Evolutionary conservation across 2,888 invertebrate genomes (phyloP), one percentile per base, ranked within the genome.

Genomic region (Oxytorus armatus): DNA sequence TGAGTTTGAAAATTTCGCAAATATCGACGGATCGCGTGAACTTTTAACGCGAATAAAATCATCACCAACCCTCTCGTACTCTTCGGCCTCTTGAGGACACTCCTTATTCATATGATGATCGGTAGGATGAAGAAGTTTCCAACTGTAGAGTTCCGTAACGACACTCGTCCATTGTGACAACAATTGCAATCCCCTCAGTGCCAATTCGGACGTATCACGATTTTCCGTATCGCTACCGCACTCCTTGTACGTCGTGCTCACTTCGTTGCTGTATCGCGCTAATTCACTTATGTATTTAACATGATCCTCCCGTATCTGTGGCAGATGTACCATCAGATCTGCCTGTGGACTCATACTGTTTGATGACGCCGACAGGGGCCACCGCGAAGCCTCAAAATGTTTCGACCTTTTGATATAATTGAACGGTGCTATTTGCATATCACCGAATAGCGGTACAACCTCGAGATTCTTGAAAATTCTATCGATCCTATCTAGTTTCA

Each of bases 371-470:
- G 96, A 97, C 79, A 97, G 92, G 0, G 97, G 98, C 98, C 98
- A 98, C 89, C 95, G 95, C 75, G 92, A 93, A 1, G 97, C 94
- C 88, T 99, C 98, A 89, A 97, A 99, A 90, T 98, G 97, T 85
- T 97, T 97, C 72, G 97, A 98, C 18, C 98, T 94, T 91, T 97
- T 98, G 83, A 99, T 98, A 89, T 99, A 99, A 90, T 98, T 98
- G 92, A 99, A 99, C 0, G 99, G 99, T 0, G 98, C 98, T 70
- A 99, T 99, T 92, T 99, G 99, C 99, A 99, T 99, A 87, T 99
- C 99, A 0, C 99, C 99, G 91, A 99, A 99, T 0, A 99, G 92
- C 0, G 98, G 98, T 0, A 98, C 98, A 69, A 98, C 98, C 92
- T 98, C 98, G 82, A 98, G 92, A 89, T 98, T 97, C 95, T 99